A percentile compares a stretch with the other conserved stretches of the same genome.
These are phyloP conservation scores for Cheiracanthium punctorium DNA, from an alignment of 2,888 invertebrate species.

Conservation along the genomic window DNA sequence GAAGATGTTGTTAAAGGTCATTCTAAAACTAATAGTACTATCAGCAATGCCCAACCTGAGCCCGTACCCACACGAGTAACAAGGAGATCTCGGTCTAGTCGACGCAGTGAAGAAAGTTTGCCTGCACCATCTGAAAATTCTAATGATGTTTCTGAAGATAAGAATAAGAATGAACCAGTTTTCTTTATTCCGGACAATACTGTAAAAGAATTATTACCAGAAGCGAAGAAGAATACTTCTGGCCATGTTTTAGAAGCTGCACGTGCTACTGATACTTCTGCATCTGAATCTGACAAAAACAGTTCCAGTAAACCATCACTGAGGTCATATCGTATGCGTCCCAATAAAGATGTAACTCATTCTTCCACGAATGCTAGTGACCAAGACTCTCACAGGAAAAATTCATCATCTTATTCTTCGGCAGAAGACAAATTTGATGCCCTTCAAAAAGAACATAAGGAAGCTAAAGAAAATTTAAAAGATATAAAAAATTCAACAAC, in stretches of 20 bases:
- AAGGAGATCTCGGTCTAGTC: conserved; percentile 68
- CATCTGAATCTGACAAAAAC: conserved; percentile 35
- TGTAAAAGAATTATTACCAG: conserved; percentile 37
- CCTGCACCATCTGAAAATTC: conserved; percentile 36
- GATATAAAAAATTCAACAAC: conserved; percentile 2
- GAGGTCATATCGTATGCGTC: conserved; percentile 69
- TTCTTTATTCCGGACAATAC: conserved; percentile 63
- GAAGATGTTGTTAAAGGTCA: conserved; percentile 89
- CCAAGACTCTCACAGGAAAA: conserved; percentile 47
- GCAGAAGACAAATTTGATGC: conserved; percentile 39
- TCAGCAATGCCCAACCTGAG: conserved; percentile 29
- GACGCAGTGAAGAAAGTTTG: conserved; percentile 70
- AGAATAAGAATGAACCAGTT: conserved; percentile 66
- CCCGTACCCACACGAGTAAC: conserved; percentile 35
- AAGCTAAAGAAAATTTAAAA: conserved; percentile 32
- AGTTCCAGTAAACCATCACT: conserved; percentile 32
- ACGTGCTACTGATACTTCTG: conserved; percentile 6
- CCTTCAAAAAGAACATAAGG: conserved; percentile 16
- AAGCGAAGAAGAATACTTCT: conserved; percentile 38
- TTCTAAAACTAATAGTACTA: conserved; percentile 68
- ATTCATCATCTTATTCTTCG: conserved; percentile 11
- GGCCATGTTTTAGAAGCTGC: conserved; percentile 6
- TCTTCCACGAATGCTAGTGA: conserved; percentile 26
- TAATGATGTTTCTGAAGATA: conserved; percentile 41
- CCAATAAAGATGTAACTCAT: conserved; percentile 57